A percentile compares a stretch with the other conserved stretches of the same genome.
phyloP scores from a whole-genome alignment of 2,797 vertebrate genomes.

The Lagodon rhomboides region DNA sequence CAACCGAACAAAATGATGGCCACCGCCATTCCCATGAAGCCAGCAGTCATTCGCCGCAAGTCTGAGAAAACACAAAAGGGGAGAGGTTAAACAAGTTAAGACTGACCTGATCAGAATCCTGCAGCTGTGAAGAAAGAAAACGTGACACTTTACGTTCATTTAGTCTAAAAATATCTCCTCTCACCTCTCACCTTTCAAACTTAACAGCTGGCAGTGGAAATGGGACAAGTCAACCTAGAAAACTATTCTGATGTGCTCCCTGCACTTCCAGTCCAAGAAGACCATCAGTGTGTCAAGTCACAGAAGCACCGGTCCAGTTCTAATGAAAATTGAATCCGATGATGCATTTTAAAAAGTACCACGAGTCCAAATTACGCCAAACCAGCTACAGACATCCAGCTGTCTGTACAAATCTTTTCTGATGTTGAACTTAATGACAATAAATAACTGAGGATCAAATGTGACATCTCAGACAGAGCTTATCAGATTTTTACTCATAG shows the following conservation, averaged over 20 bases:
- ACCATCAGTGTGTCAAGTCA: background rate
- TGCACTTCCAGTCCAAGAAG: background rate
- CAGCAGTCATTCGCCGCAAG: slow-evolving; percentile 97
- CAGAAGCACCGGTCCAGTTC: background rate
- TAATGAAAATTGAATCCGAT: background rate
- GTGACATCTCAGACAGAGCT: too few relatives aligned
- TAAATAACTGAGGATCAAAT: too few relatives aligned
- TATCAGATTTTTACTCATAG: too few relatives aligned
- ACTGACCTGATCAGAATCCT: background rate
- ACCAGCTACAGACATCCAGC: slow-evolving; percentile 6
- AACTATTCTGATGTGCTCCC: background rate
- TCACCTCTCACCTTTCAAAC: background rate
- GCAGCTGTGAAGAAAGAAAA: background rate
- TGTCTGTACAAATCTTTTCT: background rate
- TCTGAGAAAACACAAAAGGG: slow-evolving; percentile 81
- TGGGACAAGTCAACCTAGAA: too few relatives aligned
- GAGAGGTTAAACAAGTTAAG: background rate
- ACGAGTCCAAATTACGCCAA: background rate
- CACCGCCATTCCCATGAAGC: slow-evolving; percentile 99
- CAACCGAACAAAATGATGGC: slow-evolving; percentile 99
- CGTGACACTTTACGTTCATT: background rate
- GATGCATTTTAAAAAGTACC: background rate
- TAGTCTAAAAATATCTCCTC: background rate
- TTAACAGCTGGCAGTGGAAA: background rate
- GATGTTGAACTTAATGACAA: background rate